phyloP scores from a whole-genome alignment of 2,888 invertebrate species.

The Mantis religiosa region DNA sequence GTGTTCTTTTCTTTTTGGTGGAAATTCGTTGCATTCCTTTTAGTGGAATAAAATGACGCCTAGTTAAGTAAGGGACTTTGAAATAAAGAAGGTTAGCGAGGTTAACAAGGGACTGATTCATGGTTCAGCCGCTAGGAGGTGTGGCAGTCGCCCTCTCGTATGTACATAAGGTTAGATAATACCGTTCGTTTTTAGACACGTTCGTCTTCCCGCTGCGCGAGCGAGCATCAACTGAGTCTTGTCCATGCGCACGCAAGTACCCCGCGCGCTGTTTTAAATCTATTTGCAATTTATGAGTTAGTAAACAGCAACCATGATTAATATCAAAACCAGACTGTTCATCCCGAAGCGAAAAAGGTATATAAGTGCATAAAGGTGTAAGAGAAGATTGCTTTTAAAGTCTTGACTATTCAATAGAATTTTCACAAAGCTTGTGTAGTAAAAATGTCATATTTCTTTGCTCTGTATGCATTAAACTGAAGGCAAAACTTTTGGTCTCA shows the following conservation, averaged over 20 bases:
- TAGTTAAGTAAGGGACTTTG: background rate
- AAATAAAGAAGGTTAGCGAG: slow-evolving; percentile 23
- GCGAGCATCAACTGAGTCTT: background rate
- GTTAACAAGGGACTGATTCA: slow-evolving; percentile 32
- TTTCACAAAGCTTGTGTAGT: too few relatives aligned
- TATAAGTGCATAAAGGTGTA: too few relatives aligned
- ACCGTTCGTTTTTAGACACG: background rate
- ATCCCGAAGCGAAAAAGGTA: too few relatives aligned
- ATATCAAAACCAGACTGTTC: too few relatives aligned
- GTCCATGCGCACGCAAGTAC: background rate
- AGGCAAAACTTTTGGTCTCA: too few relatives aligned
- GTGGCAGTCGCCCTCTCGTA: slow-evolving; percentile 12
- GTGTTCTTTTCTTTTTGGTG: background rate
- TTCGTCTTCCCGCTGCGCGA: background rate
- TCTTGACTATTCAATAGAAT: too few relatives aligned
- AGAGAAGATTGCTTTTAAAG: too few relatives aligned
- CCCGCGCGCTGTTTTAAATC: background rate
- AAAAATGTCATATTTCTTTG: too few relatives aligned
- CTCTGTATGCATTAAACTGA: too few relatives aligned
- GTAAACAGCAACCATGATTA: too few relatives aligned
- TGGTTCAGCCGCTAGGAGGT: slow-evolving; percentile 26
- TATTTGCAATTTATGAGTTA: background rate
- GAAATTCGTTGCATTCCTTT: background rate
- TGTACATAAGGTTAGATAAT: background rate
- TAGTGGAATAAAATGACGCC: background rate